Evolutionary conservation across 2,888 invertebrate species (phyloP).

Genomic region (Carpatolechia fugitivella): DNA sequence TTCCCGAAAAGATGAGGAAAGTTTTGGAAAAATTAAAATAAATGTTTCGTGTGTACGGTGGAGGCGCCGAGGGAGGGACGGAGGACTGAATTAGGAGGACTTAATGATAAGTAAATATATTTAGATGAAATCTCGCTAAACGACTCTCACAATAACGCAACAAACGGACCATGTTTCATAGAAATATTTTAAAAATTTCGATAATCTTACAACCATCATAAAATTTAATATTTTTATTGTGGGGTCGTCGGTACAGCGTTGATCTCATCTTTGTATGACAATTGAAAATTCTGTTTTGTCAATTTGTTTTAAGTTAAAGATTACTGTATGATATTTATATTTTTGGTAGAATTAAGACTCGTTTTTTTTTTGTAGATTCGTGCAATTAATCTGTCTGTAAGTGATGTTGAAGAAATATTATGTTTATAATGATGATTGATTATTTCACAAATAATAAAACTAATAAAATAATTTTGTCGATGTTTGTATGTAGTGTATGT

Average conservation of each 20-base stretch:
- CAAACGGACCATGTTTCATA: constrained; percentile 69
- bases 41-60: background rate
- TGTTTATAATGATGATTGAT: background rate
- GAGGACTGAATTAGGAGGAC: constrained; percentile 36
- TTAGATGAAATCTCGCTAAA: constrained; percentile 54
- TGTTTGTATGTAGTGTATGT: background rate
- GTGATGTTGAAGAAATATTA: too few relatives aligned
- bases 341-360: constrained; percentile 21
- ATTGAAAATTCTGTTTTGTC: constrained; percentile 61
- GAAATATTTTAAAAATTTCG: constrained; percentile 69
- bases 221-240: constrained; percentile 36
- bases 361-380: constrained; percentile 34
- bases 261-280: constrained; percentile 51
- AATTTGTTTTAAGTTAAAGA: constrained; percentile 63
- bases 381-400: constrained; percentile 21
- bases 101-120: constrained; percentile 47
- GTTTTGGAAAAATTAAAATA: constrained; percentile 40
- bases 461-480: background rate
- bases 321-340: constrained; percentile 23
- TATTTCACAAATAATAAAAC: background rate
- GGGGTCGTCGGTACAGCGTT: constrained; percentile 43
- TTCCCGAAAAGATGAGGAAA: constrained; percentile 62
- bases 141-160: constrained; percentile 61
- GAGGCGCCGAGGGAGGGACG: constrained; percentile 23
- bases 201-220: constrained; percentile 36